Base-by-base conservation (phyloP, 2,113 vertebrate genomes). In the Lasiurus cinereus region DNA sequence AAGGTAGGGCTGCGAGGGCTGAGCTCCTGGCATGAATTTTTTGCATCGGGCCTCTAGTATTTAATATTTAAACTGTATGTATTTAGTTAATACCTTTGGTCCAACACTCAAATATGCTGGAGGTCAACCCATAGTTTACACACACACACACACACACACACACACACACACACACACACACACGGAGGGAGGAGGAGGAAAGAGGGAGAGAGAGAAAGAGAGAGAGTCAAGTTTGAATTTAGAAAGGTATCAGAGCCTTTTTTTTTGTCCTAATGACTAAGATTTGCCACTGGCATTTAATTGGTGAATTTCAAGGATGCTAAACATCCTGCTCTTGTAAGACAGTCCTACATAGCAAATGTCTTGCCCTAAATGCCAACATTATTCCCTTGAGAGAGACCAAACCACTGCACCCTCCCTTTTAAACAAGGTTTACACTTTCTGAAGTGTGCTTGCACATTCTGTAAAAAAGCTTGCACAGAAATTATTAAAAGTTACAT, bases 41-140 rank as follows among this genome's bases (percentile, higher is more conserved):
- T 9, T 62, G 59, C 22, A 27, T 62, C 1, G 1, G 59, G 59
- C 22, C 59, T 62, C 59, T 62, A 62, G 22, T 62, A 27, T 27
- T 62, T 62, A 62, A 93, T 88, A 96, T 67, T 96, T 94, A 96
- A 96, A 70, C 85, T 97, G 94, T 97, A 27, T 80, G 52, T 59
- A 13, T 10, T 59, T 59, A 59, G n/a, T 16, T 22, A 82, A 31
- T 46, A 59, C 8, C 3, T 19, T 79, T 86, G 74, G 24, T 76
- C 8, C 48, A 77, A 79, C 43, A 43, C 43, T 78, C 14, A 13
- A 90, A 50, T 82, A 33, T 43, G 10, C 43, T 77, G 12, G n/a
- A 62, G 13, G 86, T 66, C 15, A 96, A 85, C 22, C 5, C 10
- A 83, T 79, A 89, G 13, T 43, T 31, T 31, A 64, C 3, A 31